Conservation (phyloP, 2,888 invertebrate species). For the Hipparchia semele region DNA sequence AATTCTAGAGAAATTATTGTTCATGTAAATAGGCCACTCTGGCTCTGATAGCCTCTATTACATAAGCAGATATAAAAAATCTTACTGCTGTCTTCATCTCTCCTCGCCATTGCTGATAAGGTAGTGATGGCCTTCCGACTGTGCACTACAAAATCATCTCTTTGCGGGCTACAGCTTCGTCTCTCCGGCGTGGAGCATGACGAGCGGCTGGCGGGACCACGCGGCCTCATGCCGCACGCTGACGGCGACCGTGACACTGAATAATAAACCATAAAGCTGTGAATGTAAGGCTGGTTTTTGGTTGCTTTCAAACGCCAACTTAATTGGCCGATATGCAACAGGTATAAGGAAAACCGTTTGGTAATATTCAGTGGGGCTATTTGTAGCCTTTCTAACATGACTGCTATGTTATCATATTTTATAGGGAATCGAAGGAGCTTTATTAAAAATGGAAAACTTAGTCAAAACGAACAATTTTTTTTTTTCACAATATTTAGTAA, state of each 20-base stretch:
- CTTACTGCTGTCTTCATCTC: slow-evolving; percentile 51
- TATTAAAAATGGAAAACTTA: neutral
- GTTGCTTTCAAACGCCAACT: neutral
- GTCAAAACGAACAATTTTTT: neutral
- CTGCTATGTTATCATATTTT: too few relatives aligned
- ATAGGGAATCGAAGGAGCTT: neutral
- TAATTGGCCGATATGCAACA: neutral
- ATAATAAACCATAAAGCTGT: neutral
- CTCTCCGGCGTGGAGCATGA: slow-evolving; percentile 73
- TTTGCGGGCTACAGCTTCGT: slow-evolving; percentile 70
- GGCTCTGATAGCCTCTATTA: neutral
- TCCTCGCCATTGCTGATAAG: slow-evolving; percentile 79
- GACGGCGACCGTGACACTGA: slow-evolving; percentile 81
- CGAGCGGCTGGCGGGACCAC: slow-evolving; percentile 56
- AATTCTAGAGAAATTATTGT: too few relatives aligned
- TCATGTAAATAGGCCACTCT: too few relatives aligned
- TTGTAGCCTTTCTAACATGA: too few relatives aligned
- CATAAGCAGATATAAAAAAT: neutral
- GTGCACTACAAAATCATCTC: slow-evolving; percentile 92
- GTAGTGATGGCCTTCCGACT: slow-evolving; percentile 91
- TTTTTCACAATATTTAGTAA: neutral
- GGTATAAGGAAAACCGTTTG: neutral
- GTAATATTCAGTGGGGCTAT: neutral
- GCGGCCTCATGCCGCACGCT: slow-evolving; percentile 60
- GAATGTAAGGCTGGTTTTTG: neutral